These are phyloP conservation scores for Atherix ibis DNA, from an alignment of 2,888 invertebrate genomes.

Conservation along the genomic window DNA sequence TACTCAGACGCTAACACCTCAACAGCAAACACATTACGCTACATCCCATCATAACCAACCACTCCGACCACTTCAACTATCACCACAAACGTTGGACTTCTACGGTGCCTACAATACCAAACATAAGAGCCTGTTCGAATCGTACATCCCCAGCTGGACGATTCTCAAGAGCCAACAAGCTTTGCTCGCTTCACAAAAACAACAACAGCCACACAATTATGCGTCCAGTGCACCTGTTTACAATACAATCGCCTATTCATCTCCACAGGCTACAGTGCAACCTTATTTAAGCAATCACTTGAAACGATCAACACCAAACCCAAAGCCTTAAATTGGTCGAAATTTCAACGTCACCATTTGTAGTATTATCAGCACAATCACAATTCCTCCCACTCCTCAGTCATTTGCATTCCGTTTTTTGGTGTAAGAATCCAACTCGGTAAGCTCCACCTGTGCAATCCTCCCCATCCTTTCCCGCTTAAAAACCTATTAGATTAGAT, in stretches of 20 bases:
- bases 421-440: too few relatives aligned
- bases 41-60: constrained; percentile 6
- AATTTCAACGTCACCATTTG: too few relatives aligned
- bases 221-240: constrained; percentile 19
- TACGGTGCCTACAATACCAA: constrained; percentile 18
- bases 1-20: not conserved
- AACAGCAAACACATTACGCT: constrained; percentile 11
- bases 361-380: too few relatives aligned
- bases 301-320: constrained; percentile 9
- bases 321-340: not conserved
- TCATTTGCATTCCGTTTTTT: too few relatives aligned
- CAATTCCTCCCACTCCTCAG: too few relatives aligned
- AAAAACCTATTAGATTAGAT: too few relatives aligned
- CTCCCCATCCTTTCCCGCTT: too few relatives aligned
- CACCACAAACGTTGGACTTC: constrained; percentile 7
- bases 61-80: constrained; percentile 11
- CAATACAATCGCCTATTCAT: constrained; percentile 19
- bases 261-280: constrained; percentile 13
- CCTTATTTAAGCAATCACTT: constrained; percentile 5
- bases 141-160: constrained; percentile 43
- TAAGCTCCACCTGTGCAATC: too few relatives aligned
- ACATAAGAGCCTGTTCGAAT: constrained; percentile 40
- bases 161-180: constrained; percentile 17
- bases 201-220: too few relatives aligned
- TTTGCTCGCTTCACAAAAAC: constrained; percentile 12